A percentile compares a stretch with the other conserved stretches of the same genome.
phyloP scores from a whole-genome alignment of 2,113 vertebrate species.

The Oophaga pumilio region DNA sequence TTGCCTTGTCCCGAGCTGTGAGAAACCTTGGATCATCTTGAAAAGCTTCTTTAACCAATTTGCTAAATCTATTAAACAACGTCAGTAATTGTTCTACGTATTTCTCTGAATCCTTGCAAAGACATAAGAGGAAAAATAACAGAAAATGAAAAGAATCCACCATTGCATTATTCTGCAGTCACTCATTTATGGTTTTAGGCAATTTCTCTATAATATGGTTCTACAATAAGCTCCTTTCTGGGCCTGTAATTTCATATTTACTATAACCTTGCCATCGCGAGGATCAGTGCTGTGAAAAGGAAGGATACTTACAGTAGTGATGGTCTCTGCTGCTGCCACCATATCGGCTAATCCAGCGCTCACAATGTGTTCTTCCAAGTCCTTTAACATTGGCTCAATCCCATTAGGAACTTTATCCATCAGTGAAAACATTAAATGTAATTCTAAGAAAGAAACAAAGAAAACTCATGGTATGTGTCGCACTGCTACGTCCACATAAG shows the following conservation, averaged over 20 bases:
- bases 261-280: neutral
- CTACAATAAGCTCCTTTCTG: too few relatives aligned
- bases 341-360: constrained; percentile 97
- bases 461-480: neutral
- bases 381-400: constrained; percentile 98
- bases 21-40: constrained; percentile 98
- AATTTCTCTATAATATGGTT: too few relatives aligned
- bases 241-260: neutral
- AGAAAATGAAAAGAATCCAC: neutral
- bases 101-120: constrained; percentile 92
- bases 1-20: constrained; percentile 96
- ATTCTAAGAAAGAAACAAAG: constrained; percentile 73
- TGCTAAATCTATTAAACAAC: constrained; percentile 97
- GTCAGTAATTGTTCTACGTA: constrained; percentile 98
- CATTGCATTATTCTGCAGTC: neutral
- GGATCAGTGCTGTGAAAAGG: neutral
- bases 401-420: constrained; percentile 99
- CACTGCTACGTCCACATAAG: too few relatives aligned
- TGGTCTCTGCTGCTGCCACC: constrained; percentile 97
- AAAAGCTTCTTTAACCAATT: constrained; percentile 97
- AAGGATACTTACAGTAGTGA: constrained; percentile 91
- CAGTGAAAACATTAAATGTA: constrained; percentile 97
- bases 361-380: constrained; percentile 98
- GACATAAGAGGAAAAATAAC: constrained; percentile 56
- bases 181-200: neutral